Percentiles rank a stretch among this genome's conserved stretches.
phyloP scores from a whole-genome alignment of 2,113 vertebrate genomes.

The Caranx ignobilis region DNA sequence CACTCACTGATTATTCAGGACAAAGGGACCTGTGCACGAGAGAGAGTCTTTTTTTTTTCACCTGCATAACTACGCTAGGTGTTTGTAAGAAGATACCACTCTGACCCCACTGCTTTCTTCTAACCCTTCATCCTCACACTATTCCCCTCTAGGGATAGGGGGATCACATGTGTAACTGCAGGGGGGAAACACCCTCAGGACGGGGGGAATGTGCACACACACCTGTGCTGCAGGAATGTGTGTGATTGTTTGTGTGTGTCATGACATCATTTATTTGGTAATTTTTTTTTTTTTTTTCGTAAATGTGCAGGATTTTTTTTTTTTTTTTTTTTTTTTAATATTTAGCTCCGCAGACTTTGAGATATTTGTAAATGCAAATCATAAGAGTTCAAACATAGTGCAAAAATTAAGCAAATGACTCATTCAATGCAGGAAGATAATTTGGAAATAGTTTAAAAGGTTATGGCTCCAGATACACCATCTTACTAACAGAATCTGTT shows the following conservation, averaged over 20 bases:
- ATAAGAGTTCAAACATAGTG: slow-evolving; percentile 74
- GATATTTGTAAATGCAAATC: slow-evolving; percentile 41
- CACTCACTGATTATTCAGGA: slow-evolving; percentile 69
- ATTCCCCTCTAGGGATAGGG: slow-evolving; percentile 57
- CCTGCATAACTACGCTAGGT: slow-evolving; percentile 68
- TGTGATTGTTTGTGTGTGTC: slow-evolving; percentile 54
- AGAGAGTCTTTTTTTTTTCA: slow-evolving; percentile 46
- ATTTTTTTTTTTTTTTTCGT: slow-evolving; percentile 11
- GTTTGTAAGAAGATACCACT: slow-evolving; percentile 77
- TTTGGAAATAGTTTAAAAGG: slow-evolving; percentile 60
- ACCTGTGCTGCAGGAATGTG: slow-evolving; percentile 68
- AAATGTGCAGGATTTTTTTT: slow-evolving; percentile 31
- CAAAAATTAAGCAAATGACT: slow-evolving; percentile 74
- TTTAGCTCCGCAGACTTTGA: slow-evolving; percentile 39
- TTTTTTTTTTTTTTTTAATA: slow-evolving; percentile 14
- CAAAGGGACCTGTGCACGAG: slow-evolving; percentile 73
- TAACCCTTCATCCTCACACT: slow-evolving; percentile 66
- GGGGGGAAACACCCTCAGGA: slow-evolving; percentile 64
- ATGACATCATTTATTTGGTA: slow-evolving; percentile 18
- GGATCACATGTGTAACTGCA: slow-evolving; percentile 68
- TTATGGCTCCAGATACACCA: slow-evolving; percentile 37
- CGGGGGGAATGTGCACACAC: slow-evolving; percentile 70
- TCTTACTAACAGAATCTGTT: slow-evolving; percentile 57
- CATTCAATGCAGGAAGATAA: slow-evolving; percentile 58
- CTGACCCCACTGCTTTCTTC: slow-evolving; percentile 49